These are phyloP conservation scores for Phoebastria nigripes DNA, from an alignment of 2,797 vertebrate species.

Conservation along the genomic window DNA sequence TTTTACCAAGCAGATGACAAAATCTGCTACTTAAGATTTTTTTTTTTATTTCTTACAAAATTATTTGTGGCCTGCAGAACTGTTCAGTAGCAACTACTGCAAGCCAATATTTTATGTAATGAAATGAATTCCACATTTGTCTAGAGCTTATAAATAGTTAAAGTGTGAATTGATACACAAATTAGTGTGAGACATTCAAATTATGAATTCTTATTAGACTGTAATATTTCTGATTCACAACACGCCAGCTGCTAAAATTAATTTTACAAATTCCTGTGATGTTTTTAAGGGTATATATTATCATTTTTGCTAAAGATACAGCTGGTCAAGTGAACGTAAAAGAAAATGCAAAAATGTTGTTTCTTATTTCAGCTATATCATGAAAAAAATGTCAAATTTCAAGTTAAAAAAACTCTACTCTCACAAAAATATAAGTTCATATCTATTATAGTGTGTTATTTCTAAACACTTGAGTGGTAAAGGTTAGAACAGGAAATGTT, in stretches of 20 bases:
- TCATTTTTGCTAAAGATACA: not conserved
- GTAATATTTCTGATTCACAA: not conserved
- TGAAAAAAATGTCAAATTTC: not conserved
- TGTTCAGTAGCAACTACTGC: not conserved
- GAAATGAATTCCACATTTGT: not conserved
- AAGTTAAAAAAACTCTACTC: not conserved
- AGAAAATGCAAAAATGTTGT: not conserved
- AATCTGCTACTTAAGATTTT: not conserved
- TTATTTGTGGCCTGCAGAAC: not conserved
- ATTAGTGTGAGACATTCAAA: not conserved
- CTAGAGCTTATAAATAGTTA: not conserved
- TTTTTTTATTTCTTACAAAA: not conserved
- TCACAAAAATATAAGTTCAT: not conserved
- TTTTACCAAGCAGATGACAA: not conserved
- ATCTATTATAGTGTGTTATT: not conserved
- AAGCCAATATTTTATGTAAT: not conserved
- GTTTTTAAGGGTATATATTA: not conserved
- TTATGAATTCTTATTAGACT: not conserved
- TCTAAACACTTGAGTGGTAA: accelerated
- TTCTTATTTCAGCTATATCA: not conserved
- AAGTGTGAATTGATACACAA: not conserved
- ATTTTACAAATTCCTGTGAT: not conserved
- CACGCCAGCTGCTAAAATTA: not conserved
- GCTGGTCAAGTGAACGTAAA: not conserved
- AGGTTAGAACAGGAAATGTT: not conserved